Conservation (phyloP, 2,113 vertebrate species). For the Microtus ochrogaster region DNA sequence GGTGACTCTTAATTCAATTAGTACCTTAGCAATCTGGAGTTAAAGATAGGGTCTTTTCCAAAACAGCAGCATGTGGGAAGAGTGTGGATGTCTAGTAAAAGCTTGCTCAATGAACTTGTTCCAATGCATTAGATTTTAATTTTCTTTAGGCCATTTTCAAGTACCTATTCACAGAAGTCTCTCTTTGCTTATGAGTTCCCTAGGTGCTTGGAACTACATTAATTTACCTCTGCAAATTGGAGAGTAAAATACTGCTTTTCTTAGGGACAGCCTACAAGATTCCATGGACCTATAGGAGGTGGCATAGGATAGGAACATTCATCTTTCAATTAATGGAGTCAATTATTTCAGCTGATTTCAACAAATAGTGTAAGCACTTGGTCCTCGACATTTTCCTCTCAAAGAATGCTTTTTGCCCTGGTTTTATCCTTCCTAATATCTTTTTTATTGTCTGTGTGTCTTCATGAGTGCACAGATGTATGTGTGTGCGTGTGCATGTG, state of each 20-base stretch:
- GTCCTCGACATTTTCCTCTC: not conserved
- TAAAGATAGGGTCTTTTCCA: not conserved
- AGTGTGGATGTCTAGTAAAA: not conserved
- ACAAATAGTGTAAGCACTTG: not conserved
- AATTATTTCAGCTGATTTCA: not conserved
- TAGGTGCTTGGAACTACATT: not conserved
- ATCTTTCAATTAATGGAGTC: not conserved
- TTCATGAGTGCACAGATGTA: not conserved
- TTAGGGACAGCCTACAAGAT: not conserved
- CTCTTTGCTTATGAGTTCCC: not conserved
- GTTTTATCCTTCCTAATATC: not conserved
- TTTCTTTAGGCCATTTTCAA: slow-evolving; percentile 42
- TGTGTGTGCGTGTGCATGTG: not conserved
- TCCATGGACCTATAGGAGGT: not conserved
- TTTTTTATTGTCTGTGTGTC: not conserved
- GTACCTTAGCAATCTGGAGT: not conserved
- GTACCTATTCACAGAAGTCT: slow-evolving; percentile 31
- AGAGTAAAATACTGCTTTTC: not conserved
- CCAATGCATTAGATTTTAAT: slow-evolving; percentile 17
- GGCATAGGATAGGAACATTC: not conserved
- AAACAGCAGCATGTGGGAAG: not conserved
- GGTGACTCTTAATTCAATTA: not conserved
- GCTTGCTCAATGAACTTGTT: not conserved
- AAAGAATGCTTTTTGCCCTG: not conserved
- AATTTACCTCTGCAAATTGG: not conserved